phyloP scores from a whole-genome alignment of 2,113 vertebrate species.

The Leucopsar rothschildi region DNA sequence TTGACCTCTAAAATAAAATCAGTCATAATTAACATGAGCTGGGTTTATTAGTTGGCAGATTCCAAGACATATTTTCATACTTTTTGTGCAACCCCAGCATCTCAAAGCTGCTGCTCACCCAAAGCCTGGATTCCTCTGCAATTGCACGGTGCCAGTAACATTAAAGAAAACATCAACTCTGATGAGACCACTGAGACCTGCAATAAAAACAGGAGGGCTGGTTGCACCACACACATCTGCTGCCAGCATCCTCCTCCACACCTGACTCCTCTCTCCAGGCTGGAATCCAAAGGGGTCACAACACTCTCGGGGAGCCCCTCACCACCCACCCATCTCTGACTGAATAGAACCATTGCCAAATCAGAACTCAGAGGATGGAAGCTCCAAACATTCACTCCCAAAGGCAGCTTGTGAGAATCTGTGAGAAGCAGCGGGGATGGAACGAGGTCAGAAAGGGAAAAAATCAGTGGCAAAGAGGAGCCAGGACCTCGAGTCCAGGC shows the following conservation, averaged over 20 bases:
- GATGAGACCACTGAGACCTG: constrained; percentile 23
- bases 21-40: not conserved
- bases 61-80: fast-evolving
- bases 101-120: not conserved
- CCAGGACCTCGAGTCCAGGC: not conserved
- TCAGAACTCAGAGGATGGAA: not conserved
- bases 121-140: not conserved
- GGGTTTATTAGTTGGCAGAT: not conserved
- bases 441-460: not conserved
- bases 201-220: not conserved
- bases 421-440: not conserved
- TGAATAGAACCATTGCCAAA: not conserved
- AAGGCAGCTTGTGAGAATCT: not conserved
- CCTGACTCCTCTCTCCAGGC: not conserved
- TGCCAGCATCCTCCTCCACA: not conserved
- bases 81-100: not conserved
- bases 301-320: not conserved
- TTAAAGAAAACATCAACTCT: not conserved
- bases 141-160: not conserved
- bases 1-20: not conserved
- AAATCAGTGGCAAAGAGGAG: not conserved
- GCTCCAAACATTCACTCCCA: not conserved
- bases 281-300: not conserved
- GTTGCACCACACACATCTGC: not conserved
- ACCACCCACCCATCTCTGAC: not conserved